These are phyloP conservation scores for Berghia stephanieae DNA, from an alignment of 1,140 invertebrate genomes.

Conservation along the genomic window DNA sequence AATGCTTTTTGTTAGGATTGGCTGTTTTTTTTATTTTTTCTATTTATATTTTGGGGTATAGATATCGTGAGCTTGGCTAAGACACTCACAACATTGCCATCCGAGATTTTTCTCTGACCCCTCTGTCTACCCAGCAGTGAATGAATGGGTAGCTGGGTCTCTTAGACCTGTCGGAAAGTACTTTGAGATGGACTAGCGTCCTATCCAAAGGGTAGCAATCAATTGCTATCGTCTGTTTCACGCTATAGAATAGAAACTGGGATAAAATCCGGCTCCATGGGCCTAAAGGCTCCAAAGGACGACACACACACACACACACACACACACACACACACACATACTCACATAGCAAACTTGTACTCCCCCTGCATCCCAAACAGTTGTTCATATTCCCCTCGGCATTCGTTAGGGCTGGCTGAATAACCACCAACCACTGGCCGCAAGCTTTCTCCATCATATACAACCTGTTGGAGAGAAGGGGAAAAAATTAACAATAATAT, in stretches of 20 bases:
- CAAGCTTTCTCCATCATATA: conserved; percentile 65
- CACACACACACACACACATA: not conserved
- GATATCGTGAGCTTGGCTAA: not conserved
- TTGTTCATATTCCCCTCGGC: conserved; percentile 54
- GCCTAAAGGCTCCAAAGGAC: not conserved
- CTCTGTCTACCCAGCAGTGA: not conserved
- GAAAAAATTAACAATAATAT: not conserved
- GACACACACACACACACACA: not conserved
- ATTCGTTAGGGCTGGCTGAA: conserved; percentile 37
- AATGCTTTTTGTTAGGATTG: not conserved
- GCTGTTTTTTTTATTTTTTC: not conserved
- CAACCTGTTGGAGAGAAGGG: conserved; percentile 48
- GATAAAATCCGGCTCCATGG: not conserved
- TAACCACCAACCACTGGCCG: conserved; percentile 64
- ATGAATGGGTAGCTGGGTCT: too few relatives aligned
- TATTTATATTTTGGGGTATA: not conserved
- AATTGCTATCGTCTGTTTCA: too few relatives aligned
- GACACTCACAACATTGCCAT: not conserved
- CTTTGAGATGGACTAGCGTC: not conserved
- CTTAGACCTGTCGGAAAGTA: not conserved
- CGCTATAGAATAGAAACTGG: not conserved
- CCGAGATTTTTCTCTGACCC: not conserved
- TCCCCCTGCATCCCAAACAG: conserved; percentile 64
- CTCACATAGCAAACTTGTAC: conserved; percentile 66
- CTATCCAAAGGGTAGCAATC: not conserved